Evolutionary conservation across 2,113 vertebrate genomes (phyloP).

Genomic region (Parus major): DNA sequence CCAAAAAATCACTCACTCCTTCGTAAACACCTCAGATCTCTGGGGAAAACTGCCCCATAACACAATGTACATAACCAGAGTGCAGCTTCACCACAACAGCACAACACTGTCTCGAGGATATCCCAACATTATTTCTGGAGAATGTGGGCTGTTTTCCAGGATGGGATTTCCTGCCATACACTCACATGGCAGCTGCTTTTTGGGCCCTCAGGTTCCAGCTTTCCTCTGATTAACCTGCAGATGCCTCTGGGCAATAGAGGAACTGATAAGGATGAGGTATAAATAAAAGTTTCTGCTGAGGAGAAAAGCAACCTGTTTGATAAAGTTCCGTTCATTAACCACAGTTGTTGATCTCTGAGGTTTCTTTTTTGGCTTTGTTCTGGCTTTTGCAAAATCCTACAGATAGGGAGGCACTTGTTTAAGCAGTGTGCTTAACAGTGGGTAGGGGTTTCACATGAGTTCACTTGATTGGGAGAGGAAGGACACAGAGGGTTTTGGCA

Average conservation of each 20-base stretch:
- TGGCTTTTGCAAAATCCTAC: neutral
- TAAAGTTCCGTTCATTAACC: neutral
- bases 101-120: neutral
- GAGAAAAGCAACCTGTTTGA: neutral
- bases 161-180: neutral
- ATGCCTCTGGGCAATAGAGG: neutral
- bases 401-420: neutral
- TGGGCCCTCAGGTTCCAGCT: neutral
- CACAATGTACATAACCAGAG: neutral
- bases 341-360: neutral
- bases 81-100: neutral
- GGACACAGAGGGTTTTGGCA: neutral
- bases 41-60: neutral
- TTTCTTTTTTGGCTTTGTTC: neutral
- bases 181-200: neutral
- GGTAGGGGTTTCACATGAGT: fast-evolving
- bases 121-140: neutral
- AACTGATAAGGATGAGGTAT: neutral
- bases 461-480: neutral
- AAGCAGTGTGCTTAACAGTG: neutral
- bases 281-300: neutral
- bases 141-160: neutral
- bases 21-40: neutral
- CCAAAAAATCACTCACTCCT: neutral
- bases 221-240: neutral